Base-by-base conservation (phyloP, 1,140 invertebrate species). In the Arctopsyche grandis region DNA sequence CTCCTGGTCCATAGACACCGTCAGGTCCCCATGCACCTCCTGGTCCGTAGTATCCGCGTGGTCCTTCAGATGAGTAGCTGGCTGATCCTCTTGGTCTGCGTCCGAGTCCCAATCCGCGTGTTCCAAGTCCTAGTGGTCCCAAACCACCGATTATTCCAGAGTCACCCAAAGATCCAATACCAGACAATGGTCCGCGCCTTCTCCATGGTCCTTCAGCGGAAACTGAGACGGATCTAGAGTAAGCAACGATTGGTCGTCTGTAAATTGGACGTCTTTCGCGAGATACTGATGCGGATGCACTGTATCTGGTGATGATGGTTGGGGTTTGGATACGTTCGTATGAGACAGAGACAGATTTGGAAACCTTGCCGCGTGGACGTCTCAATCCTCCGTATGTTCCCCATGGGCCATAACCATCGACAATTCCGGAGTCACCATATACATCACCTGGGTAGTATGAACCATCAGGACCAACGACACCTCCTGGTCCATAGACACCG, bases 351-450 rank as follows among this genome's bases (percentile, higher is more conserved):
- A 16, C 9, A 12, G 71, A 48, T 5, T 3, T 22, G 29, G 44
- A 48, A 19, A 21, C n/a, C 16, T 58, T 58, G 43, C 22, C 19
- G 7, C 7, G 1, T 9, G n/a, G 48, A 1, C 74, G 12, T 3
- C 26, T 22, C 22, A 52, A 22, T 38, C 66, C 24, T 3, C 66
- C 26, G 9, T 44, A 43, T 38, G 66, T 24, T 16, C 56, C 56
- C 0, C 58, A 24, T 26, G 19, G 38, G 7, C 77, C 77, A 19
- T 14, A 24, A 1, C 38, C 12, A 7, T n/a, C 75, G 24, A 26
- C 75, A 12, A 16, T 7, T 60, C 56, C 56, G 56, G n/a, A n/a
- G n/a, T n/a, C n/a, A n/a, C n/a, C n/a, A n/a, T 60, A 60, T 60
- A 7, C n/a, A 60, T 5, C 14, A 16, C 56, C 56, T n/a, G 56